Evolutionary conservation across 2,113 vertebrate species (phyloP).

Genomic region (Sigmodon hispidus): DNA sequence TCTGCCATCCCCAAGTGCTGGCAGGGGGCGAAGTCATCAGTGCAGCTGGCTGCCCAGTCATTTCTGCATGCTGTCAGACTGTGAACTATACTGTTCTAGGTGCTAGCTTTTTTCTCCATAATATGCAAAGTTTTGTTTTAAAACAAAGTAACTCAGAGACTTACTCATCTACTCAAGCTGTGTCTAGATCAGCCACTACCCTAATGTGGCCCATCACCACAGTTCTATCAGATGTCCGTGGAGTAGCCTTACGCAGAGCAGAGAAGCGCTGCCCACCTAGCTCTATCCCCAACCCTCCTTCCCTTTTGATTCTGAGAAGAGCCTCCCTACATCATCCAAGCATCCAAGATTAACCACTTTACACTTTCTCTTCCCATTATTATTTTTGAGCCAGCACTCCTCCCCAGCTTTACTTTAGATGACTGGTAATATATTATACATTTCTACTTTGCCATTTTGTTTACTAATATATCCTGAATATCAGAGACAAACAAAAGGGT

Average conservation of each 20-base stretch:
- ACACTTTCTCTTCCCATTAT: conserved; percentile 30
- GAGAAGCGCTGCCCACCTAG: neutral
- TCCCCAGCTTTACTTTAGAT: neutral
- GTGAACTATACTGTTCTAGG: conserved; percentile 30
- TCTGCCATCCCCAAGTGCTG: neutral
- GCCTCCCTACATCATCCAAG: neutral
- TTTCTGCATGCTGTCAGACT: conserved; percentile 10
- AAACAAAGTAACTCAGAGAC: neutral
- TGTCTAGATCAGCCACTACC: neutral
- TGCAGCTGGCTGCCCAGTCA: neutral
- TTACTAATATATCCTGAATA: neutral
- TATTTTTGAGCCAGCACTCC: neutral
- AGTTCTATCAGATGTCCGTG: neutral
- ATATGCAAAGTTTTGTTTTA: neutral
- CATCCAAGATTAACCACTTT: neutral
- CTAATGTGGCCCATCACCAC: neutral
- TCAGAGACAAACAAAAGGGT: neutral
- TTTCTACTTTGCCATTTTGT: neutral
- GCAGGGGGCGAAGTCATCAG: neutral
- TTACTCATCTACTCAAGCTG: neutral
- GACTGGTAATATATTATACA: neutral
- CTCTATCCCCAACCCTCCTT: neutral
- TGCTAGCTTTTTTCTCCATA: neutral
- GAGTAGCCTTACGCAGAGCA: neutral
- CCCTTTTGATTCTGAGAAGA: neutral